Evolutionary conservation across 2,113 vertebrate genomes (phyloP).

Genomic region (Formicarius rufipectus): DNA sequence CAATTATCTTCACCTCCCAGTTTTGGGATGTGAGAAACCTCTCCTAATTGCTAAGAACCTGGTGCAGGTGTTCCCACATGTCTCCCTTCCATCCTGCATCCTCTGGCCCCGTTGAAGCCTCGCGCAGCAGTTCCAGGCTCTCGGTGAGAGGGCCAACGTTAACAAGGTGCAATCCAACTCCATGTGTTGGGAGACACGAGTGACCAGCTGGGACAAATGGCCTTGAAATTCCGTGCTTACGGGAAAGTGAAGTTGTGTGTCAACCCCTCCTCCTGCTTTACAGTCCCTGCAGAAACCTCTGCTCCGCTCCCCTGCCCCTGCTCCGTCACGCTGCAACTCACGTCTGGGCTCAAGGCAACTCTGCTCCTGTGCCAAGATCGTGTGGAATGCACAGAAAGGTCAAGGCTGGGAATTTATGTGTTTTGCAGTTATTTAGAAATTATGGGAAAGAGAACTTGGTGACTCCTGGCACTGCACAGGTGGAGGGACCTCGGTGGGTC

Average conservation of each 20-base stretch:
- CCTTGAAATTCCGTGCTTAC: background rate
- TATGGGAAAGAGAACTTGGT: conserved; percentile 63
- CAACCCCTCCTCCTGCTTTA: conserved; percentile 3
- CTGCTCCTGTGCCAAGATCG: background rate
- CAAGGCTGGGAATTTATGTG: conserved; percentile 53
- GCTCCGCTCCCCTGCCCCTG: background rate
- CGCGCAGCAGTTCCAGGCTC: background rate
- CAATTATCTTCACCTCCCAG: background rate
- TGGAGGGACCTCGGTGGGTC: background rate
- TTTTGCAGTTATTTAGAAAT: conserved; percentile 52
- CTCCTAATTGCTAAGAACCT: background rate
- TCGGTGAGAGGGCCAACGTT: background rate
- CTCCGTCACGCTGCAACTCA: background rate
- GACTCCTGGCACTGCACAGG: conserved; percentile 29
- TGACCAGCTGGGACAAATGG: background rate
- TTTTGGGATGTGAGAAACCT: background rate
- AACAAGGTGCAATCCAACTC: background rate
- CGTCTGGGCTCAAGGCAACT: conserved; percentile 26
- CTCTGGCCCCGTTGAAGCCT: background rate
- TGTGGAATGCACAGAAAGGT: conserved; percentile 55
- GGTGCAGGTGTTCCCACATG: background rate
- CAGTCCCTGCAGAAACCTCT: conserved; percentile 15
- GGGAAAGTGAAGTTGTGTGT: background rate
- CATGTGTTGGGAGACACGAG: background rate
- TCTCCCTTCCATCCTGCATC: background rate